A percentile compares a stretch with the other conserved stretches of the same genome.
These are phyloP conservation scores for Cynopterus brachyotis DNA, from an alignment of 2,113 vertebrate species.

Conservation along the genomic window DNA sequence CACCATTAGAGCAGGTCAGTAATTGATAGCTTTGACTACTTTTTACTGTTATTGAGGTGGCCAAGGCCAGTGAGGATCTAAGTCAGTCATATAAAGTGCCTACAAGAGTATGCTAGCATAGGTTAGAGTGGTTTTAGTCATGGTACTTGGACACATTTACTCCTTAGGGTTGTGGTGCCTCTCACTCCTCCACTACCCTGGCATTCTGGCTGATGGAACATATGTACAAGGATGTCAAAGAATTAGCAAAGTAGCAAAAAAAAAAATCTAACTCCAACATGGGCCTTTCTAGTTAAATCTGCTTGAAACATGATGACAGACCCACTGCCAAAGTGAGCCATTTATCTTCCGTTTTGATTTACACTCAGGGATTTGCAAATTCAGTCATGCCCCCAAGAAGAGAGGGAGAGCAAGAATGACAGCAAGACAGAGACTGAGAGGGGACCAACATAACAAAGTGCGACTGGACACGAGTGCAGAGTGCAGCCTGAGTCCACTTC, in stretches of 20 bases:
- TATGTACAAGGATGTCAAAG: background rate
- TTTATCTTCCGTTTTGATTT: background rate
- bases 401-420: background rate
- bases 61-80: background rate
- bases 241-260: background rate
- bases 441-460: background rate
- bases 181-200: background rate
- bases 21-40: background rate
- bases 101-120: background rate
- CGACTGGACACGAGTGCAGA: background rate
- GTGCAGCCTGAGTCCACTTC: background rate
- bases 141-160: background rate
- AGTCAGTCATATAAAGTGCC: background rate
- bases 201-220: background rate
- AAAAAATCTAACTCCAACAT: background rate
- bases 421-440: background rate
- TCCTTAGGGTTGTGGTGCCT: background rate
- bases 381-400: background rate
- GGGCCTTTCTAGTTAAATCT: background rate
- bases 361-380: background rate
- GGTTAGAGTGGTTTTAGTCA: background rate
- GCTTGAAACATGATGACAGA: background rate
- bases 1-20: background rate
- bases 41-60: background rate
- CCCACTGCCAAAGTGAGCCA: background rate